Percentiles rank a stretch among this genome's conserved stretches.
These are phyloP conservation scores for Podarcis cretensis DNA, from an alignment of 2,113 vertebrate genomes.

Conservation along the genomic window DNA sequence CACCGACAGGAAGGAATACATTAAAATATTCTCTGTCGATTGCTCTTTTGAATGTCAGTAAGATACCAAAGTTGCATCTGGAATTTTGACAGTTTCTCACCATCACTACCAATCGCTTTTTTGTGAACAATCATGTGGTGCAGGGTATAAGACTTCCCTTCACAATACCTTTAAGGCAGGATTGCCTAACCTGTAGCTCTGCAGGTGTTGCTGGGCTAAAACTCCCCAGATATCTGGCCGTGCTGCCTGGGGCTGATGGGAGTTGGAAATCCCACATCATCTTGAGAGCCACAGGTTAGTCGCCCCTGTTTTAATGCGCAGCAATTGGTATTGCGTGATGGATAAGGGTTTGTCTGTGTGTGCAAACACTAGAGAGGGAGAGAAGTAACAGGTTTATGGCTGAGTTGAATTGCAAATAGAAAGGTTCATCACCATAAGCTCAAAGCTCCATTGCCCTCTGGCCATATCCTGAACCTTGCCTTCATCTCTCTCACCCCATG, in stretches of 20 bases:
- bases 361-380: too few species aligned
- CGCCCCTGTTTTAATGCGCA: background rate
- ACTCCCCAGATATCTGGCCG: too few species aligned
- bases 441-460: background rate
- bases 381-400: background rate
- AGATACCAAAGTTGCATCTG: background rate
- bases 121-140: background rate
- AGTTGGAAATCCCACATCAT: too few species aligned
- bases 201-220: too few species aligned
- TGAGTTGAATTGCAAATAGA: background rate
- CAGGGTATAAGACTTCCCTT: background rate
- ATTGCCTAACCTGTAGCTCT: background rate
- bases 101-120: background rate
- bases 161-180: too few species aligned
- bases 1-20: background rate
- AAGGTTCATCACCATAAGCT: background rate
- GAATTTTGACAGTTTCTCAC: background rate
- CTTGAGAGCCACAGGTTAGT: too few species aligned
- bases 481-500: too few species aligned
- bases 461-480: too few species aligned
- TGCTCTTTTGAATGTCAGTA: background rate
- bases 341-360: too few species aligned
- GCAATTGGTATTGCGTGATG: too few species aligned
- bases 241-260: too few species aligned
- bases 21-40: background rate